Conservation (phyloP, 2,888 invertebrate species). For the Agrotis ipsilon region DNA sequence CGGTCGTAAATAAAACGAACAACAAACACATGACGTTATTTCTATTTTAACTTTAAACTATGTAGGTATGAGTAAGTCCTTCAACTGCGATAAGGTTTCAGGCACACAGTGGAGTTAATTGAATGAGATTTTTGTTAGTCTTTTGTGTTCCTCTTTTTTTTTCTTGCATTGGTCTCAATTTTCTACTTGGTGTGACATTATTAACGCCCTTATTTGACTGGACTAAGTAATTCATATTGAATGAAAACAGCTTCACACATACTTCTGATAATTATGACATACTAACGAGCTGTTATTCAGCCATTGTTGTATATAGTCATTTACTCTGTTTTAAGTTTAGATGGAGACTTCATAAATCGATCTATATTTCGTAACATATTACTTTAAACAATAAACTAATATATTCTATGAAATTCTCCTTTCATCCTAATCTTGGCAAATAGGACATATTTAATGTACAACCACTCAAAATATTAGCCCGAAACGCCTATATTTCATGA, state of each 20-base stretch:
- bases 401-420: background rate
- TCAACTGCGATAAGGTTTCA: constrained; percentile 3
- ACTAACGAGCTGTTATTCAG: background rate
- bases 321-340: background rate
- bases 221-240: no score
- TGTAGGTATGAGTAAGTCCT: constrained; percentile 35
- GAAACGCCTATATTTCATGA: constrained; percentile 45
- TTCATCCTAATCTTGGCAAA: constrained; percentile 10
- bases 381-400: constrained; percentile 10
- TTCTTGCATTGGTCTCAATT: background rate
- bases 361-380: background rate
- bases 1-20: constrained; percentile 50
- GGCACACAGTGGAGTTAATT: constrained; percentile 6
- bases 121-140: background rate
- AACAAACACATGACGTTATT: constrained; percentile 52
- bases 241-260: background rate
- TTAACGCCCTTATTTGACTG: no score
- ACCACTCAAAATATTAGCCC: constrained; percentile 38
- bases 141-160: background rate
- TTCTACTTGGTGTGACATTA: background rate
- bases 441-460: constrained; percentile 30
- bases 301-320: background rate
- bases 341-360: background rate
- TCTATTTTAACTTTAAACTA: constrained; percentile 51
- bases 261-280: background rate